Evolutionary conservation across 2,888 invertebrate genomes (phyloP).

Genomic region (Apamea sordens): DNA sequence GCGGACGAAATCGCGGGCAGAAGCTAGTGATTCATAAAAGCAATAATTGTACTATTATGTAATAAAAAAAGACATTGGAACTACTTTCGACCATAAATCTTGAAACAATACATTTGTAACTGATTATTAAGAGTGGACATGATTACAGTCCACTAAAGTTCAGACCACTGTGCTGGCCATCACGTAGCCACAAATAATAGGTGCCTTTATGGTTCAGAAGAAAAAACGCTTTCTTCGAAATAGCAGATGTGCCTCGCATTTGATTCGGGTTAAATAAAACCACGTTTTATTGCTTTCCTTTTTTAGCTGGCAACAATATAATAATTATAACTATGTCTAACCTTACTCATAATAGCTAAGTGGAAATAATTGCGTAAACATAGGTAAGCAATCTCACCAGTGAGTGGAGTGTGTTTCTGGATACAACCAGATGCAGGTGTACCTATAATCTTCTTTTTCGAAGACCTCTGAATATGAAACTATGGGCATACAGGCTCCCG

Average conservation of each 20-base stretch:
- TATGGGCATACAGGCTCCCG: not conserved
- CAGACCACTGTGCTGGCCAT: conserved; percentile 62
- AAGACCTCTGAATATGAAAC: not conserved
- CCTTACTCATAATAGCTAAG: not conserved
- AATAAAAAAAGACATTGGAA: not conserved
- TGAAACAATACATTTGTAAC: conserved; percentile 27
- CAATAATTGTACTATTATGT: not conserved
- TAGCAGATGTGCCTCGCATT: conserved; percentile 24
- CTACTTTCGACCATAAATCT: conserved; percentile 25
- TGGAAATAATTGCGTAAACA: not conserved
- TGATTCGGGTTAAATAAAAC: conserved; percentile 16
- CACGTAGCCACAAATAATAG: conserved; percentile 68
- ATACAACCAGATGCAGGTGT: not conserved
- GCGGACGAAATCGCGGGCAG: not conserved
- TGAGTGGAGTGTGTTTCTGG: too few species aligned
- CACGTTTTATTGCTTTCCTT: not conserved
- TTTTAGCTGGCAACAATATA: conserved; percentile 20
- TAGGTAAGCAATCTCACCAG: not conserved
- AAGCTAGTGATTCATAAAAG: not conserved
- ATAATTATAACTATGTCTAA: too few species aligned
- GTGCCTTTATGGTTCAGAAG: conserved; percentile 54
- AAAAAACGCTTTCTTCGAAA: conserved; percentile 47
- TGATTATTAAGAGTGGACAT: conserved; percentile 53
- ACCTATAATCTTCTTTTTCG: not conserved
- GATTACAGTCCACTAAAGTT: conserved; percentile 50